These are phyloP conservation scores for Crossaster papposus DNA, from an alignment of 53 echinoderm and acorn worm genomes.

Conservation along the genomic window DNA sequence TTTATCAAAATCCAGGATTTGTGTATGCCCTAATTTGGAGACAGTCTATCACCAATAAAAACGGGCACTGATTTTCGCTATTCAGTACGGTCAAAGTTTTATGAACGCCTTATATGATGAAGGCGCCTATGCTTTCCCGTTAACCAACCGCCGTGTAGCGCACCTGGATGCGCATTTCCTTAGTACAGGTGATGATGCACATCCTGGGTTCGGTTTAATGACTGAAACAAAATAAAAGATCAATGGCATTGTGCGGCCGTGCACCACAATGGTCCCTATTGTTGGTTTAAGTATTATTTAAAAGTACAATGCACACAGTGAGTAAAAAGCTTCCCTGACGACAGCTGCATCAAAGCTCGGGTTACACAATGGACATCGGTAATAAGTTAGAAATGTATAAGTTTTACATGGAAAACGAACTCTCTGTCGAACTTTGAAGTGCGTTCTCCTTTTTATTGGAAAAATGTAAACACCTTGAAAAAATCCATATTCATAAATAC, in stretches of 20 bases:
- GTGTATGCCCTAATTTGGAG: neutral
- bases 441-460: too few relatives aligned
- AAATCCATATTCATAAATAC: too few relatives aligned
- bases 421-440: too few relatives aligned
- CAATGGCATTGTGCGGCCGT: neutral
- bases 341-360: neutral
- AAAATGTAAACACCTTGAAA: too few relatives aligned
- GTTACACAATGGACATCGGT: neutral
- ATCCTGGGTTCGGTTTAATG: constrained; percentile 45
- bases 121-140: neutral
- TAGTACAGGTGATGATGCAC: constrained; percentile 13
- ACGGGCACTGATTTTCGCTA: neutral
- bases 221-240: constrained; percentile 34
- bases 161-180: neutral
- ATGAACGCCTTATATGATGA: neutral
- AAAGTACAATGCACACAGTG: too few relatives aligned
- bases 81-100: neutral
- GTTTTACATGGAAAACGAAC: neutral
- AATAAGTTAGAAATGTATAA: neutral
- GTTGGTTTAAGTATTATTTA: neutral
- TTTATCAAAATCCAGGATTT: neutral
- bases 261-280: neutral
- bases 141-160: neutral
- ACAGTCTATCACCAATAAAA: neutral
- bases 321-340: neutral